Evolutionary conservation across 2,888 invertebrate species (phyloP), one percentile per base, ranked within the genome.

Genomic region (Thymelicus lineola): DNA sequence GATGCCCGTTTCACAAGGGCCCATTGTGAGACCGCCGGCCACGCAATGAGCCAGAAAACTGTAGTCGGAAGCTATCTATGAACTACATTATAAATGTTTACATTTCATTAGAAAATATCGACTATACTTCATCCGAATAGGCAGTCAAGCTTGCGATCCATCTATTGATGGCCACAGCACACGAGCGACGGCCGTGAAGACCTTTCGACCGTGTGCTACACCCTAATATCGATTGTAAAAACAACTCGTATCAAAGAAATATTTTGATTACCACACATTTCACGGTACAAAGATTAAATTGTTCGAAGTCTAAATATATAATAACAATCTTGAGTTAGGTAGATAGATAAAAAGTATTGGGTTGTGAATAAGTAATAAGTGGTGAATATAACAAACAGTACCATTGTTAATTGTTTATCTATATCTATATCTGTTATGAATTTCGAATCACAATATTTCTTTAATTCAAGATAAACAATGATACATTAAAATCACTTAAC

Each of bases 71-170:
- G 92, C 92, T 90, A 88, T 86, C 88, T 91, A 92, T 83, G 81
- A 79, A 83, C 91, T 91, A 90, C 87, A 76, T 81, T 83, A 83
- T 86, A 87, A 89, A 91, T 84, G 85, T 89, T 89, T 86, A 90
- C 79, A 82, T 85, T 83, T 87, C 55, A 86, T 90, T 91, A 91
- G 90, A 91, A 92, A 91, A 91, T 91, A 91, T 88, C 85, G 87
- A 90, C 87, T 87, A 79, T 79, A 87, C 82, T 86, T 85, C 85
- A 82, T 87, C 83, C 83, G 81, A 80, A 85, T 85, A 89, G 90
- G 90, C 91, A 86, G 88, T 89, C 84, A 79, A 90, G 90, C 89
- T 86, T 87, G 76, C 82, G 79, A 82, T 79, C 83, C 82, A 80
- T 79, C 86, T 87, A 87, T 89, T 86, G 88, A 85, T 78, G 81